Conservation (phyloP, 2,888 invertebrate genomes). For the Lasioglossum leucozonium region DNA sequence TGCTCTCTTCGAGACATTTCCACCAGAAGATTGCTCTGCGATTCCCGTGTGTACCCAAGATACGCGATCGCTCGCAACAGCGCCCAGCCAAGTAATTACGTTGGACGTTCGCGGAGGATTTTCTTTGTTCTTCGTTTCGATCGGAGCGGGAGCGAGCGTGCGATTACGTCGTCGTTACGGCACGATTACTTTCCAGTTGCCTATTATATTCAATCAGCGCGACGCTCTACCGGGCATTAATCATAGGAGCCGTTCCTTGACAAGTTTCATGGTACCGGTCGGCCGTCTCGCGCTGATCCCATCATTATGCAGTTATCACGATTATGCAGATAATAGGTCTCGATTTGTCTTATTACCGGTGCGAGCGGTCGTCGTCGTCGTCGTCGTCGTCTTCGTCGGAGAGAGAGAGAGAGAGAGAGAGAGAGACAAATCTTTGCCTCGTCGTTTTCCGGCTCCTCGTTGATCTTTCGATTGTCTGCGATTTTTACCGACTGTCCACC, state of each 20-base stretch:
- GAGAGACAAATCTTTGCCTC: slow-evolving; percentile 42
- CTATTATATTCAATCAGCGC: slow-evolving; percentile 31
- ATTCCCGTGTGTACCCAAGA: not conserved
- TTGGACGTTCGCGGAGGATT: not conserved
- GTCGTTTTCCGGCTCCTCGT: slow-evolving; percentile 31
- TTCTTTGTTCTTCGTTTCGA: not conserved
- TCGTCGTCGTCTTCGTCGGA: too few relatives aligned
- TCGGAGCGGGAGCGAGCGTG: not conserved
- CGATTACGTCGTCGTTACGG: not conserved
- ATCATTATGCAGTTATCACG: slow-evolving; percentile 67
- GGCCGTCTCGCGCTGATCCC: slow-evolving; percentile 36
- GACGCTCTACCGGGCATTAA: slow-evolving; percentile 29
- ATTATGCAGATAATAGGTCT: slow-evolving; percentile 59
- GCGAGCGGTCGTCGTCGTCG: slow-evolving; percentile 24
- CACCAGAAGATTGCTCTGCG: not conserved
- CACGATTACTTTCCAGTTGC: not conserved
- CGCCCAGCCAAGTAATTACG: not conserved
- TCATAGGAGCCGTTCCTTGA: slow-evolving; percentile 24
- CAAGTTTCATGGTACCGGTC: slow-evolving; percentile 28
- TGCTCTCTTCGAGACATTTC: not conserved
- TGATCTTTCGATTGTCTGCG: slow-evolving; percentile 26
- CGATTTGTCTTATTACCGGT: slow-evolving; percentile 62
- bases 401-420: slow-evolving; percentile 47
- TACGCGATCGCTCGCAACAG: not conserved
- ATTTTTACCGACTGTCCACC: not conserved